Percentiles rank a stretch among this genome's conserved stretches.
phyloP scores from a whole-genome alignment of 2,888 invertebrate genomes.

The Noctua janthina region DNA sequence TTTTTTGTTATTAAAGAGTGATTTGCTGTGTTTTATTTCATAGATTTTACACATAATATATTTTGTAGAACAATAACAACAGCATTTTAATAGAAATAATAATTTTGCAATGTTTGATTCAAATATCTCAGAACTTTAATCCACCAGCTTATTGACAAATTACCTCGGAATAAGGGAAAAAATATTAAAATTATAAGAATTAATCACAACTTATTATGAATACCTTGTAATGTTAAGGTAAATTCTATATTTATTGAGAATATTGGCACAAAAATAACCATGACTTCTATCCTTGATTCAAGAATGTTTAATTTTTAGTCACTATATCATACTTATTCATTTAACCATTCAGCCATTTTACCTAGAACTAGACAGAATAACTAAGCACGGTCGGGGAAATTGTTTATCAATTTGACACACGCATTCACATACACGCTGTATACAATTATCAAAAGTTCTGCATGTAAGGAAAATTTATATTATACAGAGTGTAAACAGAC shows the following conservation, averaged over 20 bases:
- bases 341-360: neutral
- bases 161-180: constrained; percentile 6
- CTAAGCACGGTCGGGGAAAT: neutral
- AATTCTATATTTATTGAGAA: constrained; percentile 10
- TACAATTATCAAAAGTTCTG: neutral
- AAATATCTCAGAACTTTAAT: neutral
- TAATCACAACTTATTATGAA: neutral
- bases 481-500: too few relatives aligned
- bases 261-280: constrained; percentile 8
- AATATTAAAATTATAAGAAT: neutral
- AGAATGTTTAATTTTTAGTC: neutral
- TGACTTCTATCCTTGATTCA: neutral
- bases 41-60: neutral
- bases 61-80: too few relatives aligned
- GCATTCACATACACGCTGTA: neutral
- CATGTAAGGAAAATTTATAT: neutral
- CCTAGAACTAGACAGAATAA: constrained; percentile 2
- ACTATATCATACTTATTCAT: neutral
- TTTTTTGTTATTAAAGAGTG: neutral
- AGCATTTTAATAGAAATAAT: neutral
- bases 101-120: neutral
- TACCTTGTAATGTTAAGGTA: constrained; percentile 19
- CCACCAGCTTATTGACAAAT: neutral
- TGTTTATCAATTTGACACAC: neutral
- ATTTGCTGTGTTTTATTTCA: neutral